Evolutionary conservation across 2,888 invertebrate genomes (phyloP).

Genomic region (Nemotelus nigrinus): DNA sequence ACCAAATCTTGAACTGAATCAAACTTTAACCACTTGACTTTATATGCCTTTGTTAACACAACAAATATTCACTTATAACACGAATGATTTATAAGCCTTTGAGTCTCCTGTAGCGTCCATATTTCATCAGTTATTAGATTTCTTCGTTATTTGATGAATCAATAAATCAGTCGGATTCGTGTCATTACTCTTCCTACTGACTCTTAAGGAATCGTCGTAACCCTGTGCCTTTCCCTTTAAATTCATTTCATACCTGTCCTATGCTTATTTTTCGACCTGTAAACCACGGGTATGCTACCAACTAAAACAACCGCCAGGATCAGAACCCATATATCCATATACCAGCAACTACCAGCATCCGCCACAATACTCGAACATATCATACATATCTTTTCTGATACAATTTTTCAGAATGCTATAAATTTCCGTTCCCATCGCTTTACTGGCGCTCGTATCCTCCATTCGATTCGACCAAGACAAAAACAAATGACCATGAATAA

Average conservation of each 20-base stretch:
- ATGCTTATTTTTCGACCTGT: not conserved
- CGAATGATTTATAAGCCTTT: constrained; percentile 41
- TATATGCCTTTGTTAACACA: not conserved
- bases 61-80: constrained; percentile 30
- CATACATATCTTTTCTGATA: constrained; percentile 32
- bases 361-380: constrained; percentile 3
- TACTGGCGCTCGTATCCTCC: not conserved
- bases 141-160: constrained; percentile 50
- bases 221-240: not conserved
- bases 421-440: constrained; percentile 26
- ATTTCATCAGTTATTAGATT: constrained; percentile 52
- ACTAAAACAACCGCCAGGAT: not conserved
- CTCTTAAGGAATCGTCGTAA: not conserved
- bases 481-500: constrained; percentile 43
- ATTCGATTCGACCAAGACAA: constrained; percentile 27
- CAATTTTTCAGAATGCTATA: constrained; percentile 41
- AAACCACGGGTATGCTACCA: not conserved
- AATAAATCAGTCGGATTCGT: constrained; percentile 50
- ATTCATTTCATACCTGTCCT: constrained; percentile 15
- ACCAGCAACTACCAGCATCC: not conserved
- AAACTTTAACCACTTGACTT: not conserved
- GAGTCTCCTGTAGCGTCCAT: constrained; percentile 50
- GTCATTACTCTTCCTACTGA: constrained; percentile 45
- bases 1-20: not conserved
- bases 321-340: not conserved